Percentiles rank a stretch among this genome's conserved stretches.
These are phyloP conservation scores for Chiloscyllium plagiosum DNA, from an alignment of 2,113 vertebrate species.

Conservation along the genomic window DNA sequence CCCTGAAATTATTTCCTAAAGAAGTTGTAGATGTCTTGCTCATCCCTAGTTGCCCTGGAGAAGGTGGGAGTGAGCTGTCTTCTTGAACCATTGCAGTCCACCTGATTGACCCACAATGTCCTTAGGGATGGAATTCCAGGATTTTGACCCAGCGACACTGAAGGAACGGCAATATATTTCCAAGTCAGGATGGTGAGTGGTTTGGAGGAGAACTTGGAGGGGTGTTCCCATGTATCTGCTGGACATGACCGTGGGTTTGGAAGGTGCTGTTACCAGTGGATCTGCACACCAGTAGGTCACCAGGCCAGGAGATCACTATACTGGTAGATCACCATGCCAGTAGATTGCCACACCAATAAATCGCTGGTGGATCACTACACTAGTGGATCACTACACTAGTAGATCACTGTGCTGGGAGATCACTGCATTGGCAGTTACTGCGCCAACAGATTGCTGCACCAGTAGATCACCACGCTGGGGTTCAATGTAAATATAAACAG, in stretches of 20 bases:
- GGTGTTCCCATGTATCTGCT: slow-evolving; percentile 1
- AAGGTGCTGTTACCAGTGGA: neutral
- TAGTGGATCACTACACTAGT: no score
- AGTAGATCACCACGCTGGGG: neutral
- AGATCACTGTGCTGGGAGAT: neutral
- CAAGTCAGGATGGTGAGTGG: neutral
- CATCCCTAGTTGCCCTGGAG: neutral
- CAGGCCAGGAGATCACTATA: no score
- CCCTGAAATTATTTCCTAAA: neutral
- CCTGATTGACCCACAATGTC: no score
- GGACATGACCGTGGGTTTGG: neutral
- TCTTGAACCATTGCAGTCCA: neutral
- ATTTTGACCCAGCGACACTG: no score
- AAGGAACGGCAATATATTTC: neutral
- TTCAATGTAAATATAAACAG: neutral
- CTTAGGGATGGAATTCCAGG: no score
- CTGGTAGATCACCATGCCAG: no score
- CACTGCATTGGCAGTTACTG: no score
- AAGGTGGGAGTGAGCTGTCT: neutral
- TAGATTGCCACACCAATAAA: no score
- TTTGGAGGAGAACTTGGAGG: neutral
- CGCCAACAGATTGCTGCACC: no score
- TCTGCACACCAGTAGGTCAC: no score
- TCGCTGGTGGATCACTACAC: no score
- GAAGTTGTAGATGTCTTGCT: neutral